Evolutionary conservation across 1,140 invertebrate genomes (phyloP), one percentile per base, ranked within the genome.

Genomic region (Dendrolimus kikuchii): DNA sequence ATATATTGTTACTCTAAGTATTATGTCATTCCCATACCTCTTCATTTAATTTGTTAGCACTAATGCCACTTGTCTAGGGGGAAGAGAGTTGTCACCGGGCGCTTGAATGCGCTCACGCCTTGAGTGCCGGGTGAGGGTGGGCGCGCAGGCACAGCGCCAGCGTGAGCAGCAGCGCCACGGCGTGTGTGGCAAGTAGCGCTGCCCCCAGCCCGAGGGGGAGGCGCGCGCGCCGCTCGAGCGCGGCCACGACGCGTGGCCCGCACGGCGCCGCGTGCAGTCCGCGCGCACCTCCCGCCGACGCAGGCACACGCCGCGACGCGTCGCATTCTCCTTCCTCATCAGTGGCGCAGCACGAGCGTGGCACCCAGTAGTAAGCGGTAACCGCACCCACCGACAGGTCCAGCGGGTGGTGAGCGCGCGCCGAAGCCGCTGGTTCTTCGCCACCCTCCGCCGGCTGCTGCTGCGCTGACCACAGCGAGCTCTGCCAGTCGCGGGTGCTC

Each of bases 311-410:
- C 44, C 70, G 70, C 57, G 67, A 62, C 53, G 51, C 37, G 52
- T 55, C n/a, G 45, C 49, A 50, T 47, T 40, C 40, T 38, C 5
- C 6, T 38, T 7, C 48, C 5, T 37, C 48, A 5, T 49, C 38
- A 8, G 38, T 38, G 46, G 44, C 47, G 52, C 79, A 82, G 60
- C 79, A 82, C 7, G 74, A 77, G 4, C 60, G 45, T 6, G 77
- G 79, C 60, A 80, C 79, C 60, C 57, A 68, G 72, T 77, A 82
- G 64, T 69, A 59, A 10, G 62, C 44, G 38, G 64, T 37, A 6
- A 71, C 64, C 45, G 79, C 79, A 42, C 57, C 53, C 59, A 82
- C 74, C 5, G 67, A 67, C n/a, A 82, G 66, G 60, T 80, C 76
- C 4, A 81, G 62, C n/a, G 64, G 57, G 45, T 5, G 48, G 54